Evolutionary conservation across 2,888 invertebrate species (phyloP).

Genomic region (Philaethria dido): DNA sequence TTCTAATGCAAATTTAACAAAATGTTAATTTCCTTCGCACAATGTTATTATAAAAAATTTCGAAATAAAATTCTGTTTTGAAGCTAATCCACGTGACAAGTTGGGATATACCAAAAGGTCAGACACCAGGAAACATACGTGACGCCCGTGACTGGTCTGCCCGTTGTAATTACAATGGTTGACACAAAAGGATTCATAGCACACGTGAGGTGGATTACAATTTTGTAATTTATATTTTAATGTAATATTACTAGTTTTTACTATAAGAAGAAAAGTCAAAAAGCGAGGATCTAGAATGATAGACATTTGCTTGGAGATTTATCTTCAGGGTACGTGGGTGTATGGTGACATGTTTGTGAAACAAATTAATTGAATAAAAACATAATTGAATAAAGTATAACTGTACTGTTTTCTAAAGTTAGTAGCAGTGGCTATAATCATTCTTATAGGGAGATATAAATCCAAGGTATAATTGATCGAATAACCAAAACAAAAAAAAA

Average conservation of each 20-base stretch:
- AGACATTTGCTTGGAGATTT: background rate
- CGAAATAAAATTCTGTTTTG: background rate
- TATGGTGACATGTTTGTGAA: background rate
- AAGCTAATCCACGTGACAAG: background rate
- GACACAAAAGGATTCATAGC: background rate
- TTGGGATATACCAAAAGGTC: background rate
- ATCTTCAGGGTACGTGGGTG: background rate
- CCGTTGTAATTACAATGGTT: conserved; percentile 8
- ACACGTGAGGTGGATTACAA: background rate
- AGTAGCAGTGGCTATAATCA: too few species aligned
- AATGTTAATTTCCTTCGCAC: background rate
- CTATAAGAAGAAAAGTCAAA: background rate
- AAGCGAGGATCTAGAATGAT: background rate
- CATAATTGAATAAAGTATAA: too few species aligned
- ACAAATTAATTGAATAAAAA: too few species aligned
- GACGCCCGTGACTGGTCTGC: background rate
- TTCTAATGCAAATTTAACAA: background rate
- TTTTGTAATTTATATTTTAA: conserved; percentile 15
- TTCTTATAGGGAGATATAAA: too few species aligned
- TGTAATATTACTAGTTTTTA: background rate
- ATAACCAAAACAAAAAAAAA: too few species aligned
- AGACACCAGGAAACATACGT: background rate
- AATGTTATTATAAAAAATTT: background rate
- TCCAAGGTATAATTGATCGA: too few species aligned
- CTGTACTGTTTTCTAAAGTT: too few species aligned